Percentiles rank a stretch among this genome's conserved stretches.
These are phyloP conservation scores for Drosophila suboccidentalis DNA, from an alignment of 2,888 invertebrate genomes.

Conservation along the genomic window DNA sequence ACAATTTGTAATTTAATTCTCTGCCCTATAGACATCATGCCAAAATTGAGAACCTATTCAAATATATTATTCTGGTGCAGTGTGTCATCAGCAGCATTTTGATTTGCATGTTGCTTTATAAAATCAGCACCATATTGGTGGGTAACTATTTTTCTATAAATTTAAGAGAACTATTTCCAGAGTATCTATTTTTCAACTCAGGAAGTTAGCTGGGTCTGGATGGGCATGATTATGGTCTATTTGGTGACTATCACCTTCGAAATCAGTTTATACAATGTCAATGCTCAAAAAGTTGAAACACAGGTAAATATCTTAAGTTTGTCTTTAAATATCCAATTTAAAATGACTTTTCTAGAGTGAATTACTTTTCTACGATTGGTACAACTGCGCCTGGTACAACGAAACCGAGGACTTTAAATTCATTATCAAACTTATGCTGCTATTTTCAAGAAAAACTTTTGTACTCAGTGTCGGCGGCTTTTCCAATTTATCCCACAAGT, in stretches of 20 bases:
- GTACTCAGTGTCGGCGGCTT: constrained; percentile 76
- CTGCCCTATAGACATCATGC: constrained; percentile 54
- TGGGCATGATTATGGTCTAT: constrained; percentile 70
- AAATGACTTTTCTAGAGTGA: constrained; percentile 64
- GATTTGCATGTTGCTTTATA: constrained; percentile 77
- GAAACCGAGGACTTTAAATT: constrained; percentile 73
- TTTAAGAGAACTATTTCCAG: no score
- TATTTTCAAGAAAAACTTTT: constrained; percentile 66
- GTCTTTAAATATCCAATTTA: background rate
- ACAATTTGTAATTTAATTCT: accelerated
- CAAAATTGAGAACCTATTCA: constrained; percentile 65
- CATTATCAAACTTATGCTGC: constrained; percentile 76
- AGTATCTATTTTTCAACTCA: background rate
- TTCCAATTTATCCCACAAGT: constrained; percentile 73
- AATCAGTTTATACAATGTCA: constrained; percentile 68
- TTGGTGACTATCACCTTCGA: constrained; percentile 63
- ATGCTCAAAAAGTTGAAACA: constrained; percentile 64
- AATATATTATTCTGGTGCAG: constrained; percentile 71
- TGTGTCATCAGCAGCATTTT: constrained; percentile 69
- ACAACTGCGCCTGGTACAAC: constrained; percentile 79
- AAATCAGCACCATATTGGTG: constrained; percentile 72
- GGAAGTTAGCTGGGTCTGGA: constrained; percentile 66
- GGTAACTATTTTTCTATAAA: background rate
- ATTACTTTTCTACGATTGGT: constrained; percentile 68
- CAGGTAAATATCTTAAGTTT: constrained; percentile 45